Base-by-base conservation (phyloP, 2,888 invertebrate genomes). In the Phortica okadai region DNA sequence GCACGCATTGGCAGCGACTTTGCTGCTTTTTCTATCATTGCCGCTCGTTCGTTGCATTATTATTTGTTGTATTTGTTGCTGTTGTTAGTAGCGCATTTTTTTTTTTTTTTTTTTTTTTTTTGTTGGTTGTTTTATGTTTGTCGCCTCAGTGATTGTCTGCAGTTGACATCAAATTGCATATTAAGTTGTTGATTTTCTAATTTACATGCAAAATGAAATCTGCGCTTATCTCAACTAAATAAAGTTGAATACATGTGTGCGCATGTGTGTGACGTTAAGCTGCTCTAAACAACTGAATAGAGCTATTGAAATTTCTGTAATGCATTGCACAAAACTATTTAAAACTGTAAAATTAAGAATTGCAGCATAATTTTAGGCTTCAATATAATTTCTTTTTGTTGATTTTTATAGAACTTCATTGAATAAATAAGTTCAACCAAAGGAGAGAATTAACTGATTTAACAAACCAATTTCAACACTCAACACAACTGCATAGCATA, bases 121-220 rank as follows among this genome's bases (percentile, higher is more conserved):
- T 25, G 7, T 56, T 58, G 58, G 70, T 56, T 69, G 44, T 62
- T 54, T 6, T n/a, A 58, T 66, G 42, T 66, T 66, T 66, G 66
- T 66, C 33, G 66, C 42, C 25, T 50, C 50, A 50, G 50, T 45
- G 42, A 45, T 45, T 69, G 10, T 50, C 45, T 45, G 69, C 8
- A 21, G 44, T 21, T 69, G 44, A 42, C 44, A 16, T n/a, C 42
- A 21, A 41, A 44, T 69, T 50, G 69, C 50, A 50, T 42, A 16
- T 21, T 21, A 11, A 21, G 42, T 41, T 42, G 69, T 11, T 11
- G 50, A 21, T 21, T 16, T 69, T n/a, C 69, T n/a, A 8, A 44
- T n/a, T 69, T 69, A 50, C 59, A 59, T 59, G 59, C 59, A 59
- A 59, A 59, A 21, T 59, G 21, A 59, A 59, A 85, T 85, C 83